Percentiles rank a stretch among this genome's conserved stretches.
phyloP scores from a whole-genome alignment of 2,888 invertebrate genomes.

The Drosophila sordidapex region DNA sequence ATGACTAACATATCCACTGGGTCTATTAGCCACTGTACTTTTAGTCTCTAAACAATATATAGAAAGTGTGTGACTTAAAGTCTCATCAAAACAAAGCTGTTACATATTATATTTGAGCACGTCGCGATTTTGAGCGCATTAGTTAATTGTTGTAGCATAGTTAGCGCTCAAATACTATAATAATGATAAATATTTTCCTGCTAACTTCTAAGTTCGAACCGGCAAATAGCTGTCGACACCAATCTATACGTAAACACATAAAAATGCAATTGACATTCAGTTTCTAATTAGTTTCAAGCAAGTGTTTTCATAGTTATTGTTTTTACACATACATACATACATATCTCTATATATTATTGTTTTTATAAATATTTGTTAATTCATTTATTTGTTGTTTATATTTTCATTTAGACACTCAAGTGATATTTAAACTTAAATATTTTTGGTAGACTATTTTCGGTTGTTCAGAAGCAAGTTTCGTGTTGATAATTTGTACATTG shows the following conservation, averaged over 20 bases:
- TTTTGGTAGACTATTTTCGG: not conserved
- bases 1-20: constrained; percentile 68
- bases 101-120: constrained; percentile 40
- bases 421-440: not conserved
- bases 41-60: constrained; percentile 31
- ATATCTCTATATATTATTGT: not conserved
- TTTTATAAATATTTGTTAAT: not conserved
- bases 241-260: not conserved
- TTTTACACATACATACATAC: constrained; percentile 9
- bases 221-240: constrained; percentile 30
- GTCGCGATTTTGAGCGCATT: constrained; percentile 53
- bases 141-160: constrained; percentile 55
- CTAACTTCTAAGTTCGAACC: constrained; percentile 12
- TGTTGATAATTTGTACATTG: constrained; percentile 9
- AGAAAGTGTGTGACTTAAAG: constrained; percentile 63
- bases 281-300: constrained; percentile 12
- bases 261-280: constrained; percentile 41
- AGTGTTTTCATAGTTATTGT: not conserved
- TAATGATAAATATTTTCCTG: constrained; percentile 25
- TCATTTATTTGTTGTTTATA: not conserved
- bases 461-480: constrained; percentile 2
- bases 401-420: not conserved
- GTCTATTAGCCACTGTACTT: constrained; percentile 66
- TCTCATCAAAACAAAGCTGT: constrained; percentile 64
- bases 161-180: constrained; percentile 45